Evolutionary conservation across 2,888 invertebrate genomes (phyloP).

Genomic region (Caenorhabditis zanzibari): DNA sequence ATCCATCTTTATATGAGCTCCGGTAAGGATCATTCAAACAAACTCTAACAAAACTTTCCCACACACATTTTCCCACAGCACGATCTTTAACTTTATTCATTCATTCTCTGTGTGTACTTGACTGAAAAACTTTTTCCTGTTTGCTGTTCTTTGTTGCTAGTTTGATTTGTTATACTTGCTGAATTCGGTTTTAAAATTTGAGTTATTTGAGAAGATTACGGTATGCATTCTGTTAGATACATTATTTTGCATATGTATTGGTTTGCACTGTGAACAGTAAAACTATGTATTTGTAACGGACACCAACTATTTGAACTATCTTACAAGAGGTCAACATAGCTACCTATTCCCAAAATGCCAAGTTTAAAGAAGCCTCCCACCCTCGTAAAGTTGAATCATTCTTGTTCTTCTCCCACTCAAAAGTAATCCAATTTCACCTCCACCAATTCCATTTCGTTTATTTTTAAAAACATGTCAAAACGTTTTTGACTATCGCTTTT

Average conservation of each 20-base stretch:
- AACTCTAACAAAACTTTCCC: slow-evolving; percentile 4
- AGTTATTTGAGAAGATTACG: background rate
- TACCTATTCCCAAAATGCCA: background rate
- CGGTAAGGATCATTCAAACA: slow-evolving; percentile 1
- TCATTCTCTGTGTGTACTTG: background rate
- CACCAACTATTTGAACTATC: too few species aligned
- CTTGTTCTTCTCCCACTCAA: slow-evolving; percentile 10
- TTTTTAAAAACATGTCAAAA: slow-evolving; percentile 26
- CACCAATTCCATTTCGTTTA: slow-evolving; percentile 17
- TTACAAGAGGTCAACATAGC: too few species aligned
- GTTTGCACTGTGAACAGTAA: too few species aligned
- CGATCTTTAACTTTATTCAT: slow-evolving; percentile 16
- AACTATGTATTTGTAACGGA: too few species aligned
- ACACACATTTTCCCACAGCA: background rate
- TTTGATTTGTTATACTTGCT: background rate
- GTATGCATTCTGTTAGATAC: too few species aligned
- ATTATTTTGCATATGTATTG: too few species aligned
- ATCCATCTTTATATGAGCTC: background rate
- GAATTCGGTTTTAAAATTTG: background rate
- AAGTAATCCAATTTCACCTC: slow-evolving; percentile 21
- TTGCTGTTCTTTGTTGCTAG: background rate
- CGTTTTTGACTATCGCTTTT: background rate
- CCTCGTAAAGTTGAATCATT: background rate
- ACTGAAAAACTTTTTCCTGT: background rate
- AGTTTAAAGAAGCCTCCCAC: background rate